Evolutionary conservation across 2,797 vertebrate genomes (phyloP).

Genomic region (Gymnothorax reevesii): DNA sequence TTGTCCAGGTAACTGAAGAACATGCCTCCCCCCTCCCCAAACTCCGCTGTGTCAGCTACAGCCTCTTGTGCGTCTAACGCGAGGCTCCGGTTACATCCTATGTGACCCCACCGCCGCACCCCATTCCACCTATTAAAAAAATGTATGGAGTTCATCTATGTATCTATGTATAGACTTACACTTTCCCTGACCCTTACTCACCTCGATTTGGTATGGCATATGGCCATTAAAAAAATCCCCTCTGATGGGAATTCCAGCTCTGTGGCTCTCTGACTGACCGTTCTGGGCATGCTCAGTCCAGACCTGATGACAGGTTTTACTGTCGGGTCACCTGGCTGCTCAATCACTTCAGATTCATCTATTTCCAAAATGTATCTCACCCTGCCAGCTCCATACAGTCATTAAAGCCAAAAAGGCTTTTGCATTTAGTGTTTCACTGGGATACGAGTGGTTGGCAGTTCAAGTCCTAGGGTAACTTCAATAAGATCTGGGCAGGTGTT

Average conservation of each 20-base stretch:
- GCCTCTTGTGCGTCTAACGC: neutral
- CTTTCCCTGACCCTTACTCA: neutral
- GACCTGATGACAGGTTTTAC: neutral
- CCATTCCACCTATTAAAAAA: neutral
- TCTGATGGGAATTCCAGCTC: slow-evolving; percentile 17
- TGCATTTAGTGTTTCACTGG: no score
- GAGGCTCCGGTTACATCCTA: slow-evolving; percentile 1
- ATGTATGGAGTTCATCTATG: neutral
- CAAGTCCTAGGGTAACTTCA: no score
- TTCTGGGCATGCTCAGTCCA: neutral
- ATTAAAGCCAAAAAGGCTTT: neutral
- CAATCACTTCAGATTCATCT: neutral
- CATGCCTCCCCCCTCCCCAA: neutral
- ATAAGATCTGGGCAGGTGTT: no score
- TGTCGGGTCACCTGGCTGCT: neutral
- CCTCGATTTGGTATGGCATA: neutral
- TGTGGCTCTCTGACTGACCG: neutral
- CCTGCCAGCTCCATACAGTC: neutral
- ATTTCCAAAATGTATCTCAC: neutral
- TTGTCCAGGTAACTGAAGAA: neutral
- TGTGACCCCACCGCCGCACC: neutral
- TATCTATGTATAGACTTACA: slow-evolving; percentile 11
- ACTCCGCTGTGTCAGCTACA: neutral
- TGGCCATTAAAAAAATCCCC: neutral
- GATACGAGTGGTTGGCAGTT: no score